Evolutionary conservation across 2,888 invertebrate genomes (phyloP).

Genomic region (Parnassius mnemosyne): DNA sequence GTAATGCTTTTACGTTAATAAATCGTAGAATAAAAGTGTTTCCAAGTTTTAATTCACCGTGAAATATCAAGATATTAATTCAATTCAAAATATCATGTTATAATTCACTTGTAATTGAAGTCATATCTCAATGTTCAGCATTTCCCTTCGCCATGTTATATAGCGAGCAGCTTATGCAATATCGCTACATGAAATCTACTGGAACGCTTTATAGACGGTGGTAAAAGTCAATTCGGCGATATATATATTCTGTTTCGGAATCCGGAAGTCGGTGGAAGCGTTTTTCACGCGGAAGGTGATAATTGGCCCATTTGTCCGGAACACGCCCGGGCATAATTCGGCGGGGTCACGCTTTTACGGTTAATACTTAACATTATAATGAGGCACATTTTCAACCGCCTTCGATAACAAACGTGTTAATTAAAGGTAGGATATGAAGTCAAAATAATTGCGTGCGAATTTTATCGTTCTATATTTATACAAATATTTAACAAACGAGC

Average conservation of each 20-base stretch:
- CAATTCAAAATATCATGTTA: too few species aligned
- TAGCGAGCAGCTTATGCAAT: not conserved
- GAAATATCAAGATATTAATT: too few species aligned
- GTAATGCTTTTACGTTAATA: too few species aligned
- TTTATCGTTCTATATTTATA: too few species aligned
- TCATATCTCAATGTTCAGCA: not conserved
- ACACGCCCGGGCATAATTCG: constrained; percentile 21
- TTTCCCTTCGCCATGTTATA: not conserved
- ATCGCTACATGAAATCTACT: constrained; percentile 10
- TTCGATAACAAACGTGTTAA: constrained; percentile 19
- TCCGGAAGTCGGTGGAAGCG: constrained; percentile 19
- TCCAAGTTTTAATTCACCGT: too few species aligned
- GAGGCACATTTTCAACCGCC: constrained; percentile 13
- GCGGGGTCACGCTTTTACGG: constrained; percentile 22
- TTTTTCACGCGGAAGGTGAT: constrained; percentile 25
- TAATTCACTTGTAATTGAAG: not conserved
- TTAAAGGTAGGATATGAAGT: not conserved
- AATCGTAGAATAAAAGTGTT: too few species aligned
- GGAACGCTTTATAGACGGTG: not conserved
- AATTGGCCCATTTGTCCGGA: constrained; percentile 27
- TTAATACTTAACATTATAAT: constrained; percentile 24
- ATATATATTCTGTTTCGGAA: constrained; percentile 11
- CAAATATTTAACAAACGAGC: too few species aligned
- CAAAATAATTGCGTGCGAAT: too few species aligned
- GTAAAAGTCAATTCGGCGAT: constrained; percentile 19